Evolutionary conservation across 2,888 invertebrate genomes (phyloP), one percentile per base, ranked within the genome.

Genomic region (Linnaemya tessellans): DNA sequence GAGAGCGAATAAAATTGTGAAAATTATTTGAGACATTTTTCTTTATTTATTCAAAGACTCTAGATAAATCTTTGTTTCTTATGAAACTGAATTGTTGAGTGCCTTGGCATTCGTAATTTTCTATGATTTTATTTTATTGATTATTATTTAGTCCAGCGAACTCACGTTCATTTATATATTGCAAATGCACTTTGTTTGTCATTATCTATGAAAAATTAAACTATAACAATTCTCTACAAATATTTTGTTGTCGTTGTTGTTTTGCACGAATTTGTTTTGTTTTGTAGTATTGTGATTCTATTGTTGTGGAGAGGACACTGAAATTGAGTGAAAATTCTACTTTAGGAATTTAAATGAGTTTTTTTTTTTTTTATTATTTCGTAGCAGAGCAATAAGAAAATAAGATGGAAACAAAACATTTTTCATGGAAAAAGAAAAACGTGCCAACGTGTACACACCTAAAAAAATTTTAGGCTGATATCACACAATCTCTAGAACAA

Each of bases 61-160:
- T 11, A 38, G 8, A 74, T 51, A 51, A 74, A 51, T 67, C 15
- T 18, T 30, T 35, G n/a, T 46, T 67, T 35, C 15, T 43, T 62
- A 15, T 74, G 46, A 64, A 41, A 74, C 51, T 11, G 11, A 22
- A 77, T 35, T 35, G 30, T 56, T 46, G 15, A 20, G 35, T 30
- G 20, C 30, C 46, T 11, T 4, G 15, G 1, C 18, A 54, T 62
- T 68, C 41, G 51, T 25, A 9, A 46, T 43, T 49, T 74, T 86
- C 90, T 90, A 90, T 41, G 20, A 41, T 68, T 13, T 64, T 30
- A 35, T 64, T 38, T 64, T 43, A n/a, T 41, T 20, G 46, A 13
- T 58, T 35, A n/a, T 62, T 64, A 70, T 81, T 62, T 65, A 70
- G 73, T 78, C 56, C 64, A 75, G 35, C 78, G 84, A 81, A 79